Percentiles rank a stretch among this genome's conserved stretches.
Conservation (phyloP, 2,113 vertebrate species). For the Antechinus stuartii region DNA sequence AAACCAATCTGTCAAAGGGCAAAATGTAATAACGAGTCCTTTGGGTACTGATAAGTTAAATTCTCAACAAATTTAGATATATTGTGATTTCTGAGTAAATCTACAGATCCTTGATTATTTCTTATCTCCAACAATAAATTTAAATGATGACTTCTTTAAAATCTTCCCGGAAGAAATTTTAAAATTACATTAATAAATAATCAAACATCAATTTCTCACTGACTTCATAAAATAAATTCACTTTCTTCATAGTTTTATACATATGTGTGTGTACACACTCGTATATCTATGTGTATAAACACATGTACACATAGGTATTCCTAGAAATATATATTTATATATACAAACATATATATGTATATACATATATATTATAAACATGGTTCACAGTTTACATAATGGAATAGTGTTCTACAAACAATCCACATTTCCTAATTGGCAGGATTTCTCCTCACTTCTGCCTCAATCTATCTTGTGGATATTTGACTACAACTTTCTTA, state of each 20-base stretch:
- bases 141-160: conserved; percentile 58
- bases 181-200: conserved; percentile 71
- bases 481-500: background rate
- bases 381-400: background rate
- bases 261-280: background rate
- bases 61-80: conserved; percentile 50
- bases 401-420: background rate
- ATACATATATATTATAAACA: background rate
- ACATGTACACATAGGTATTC: background rate
- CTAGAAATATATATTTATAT: no score
- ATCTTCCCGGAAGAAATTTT: conserved; percentile 60
- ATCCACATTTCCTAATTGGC: background rate
- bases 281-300: no score
- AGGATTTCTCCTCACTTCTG: background rate
- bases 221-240: conserved; percentile 40
- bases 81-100: conserved; percentile 60
- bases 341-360: background rate
- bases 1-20: conserved; percentile 54
- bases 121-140: conserved; percentile 47
- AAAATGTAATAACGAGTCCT: conserved; percentile 7
- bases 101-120: conserved; percentile 55
- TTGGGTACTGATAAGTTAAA: conserved; percentile 36
- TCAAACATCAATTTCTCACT: conserved; percentile 63
- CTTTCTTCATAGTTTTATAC: background rate
- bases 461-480: background rate